Base-by-base conservation (phyloP, 1,140 invertebrate genomes). In the Tenebrio molitor region DNA sequence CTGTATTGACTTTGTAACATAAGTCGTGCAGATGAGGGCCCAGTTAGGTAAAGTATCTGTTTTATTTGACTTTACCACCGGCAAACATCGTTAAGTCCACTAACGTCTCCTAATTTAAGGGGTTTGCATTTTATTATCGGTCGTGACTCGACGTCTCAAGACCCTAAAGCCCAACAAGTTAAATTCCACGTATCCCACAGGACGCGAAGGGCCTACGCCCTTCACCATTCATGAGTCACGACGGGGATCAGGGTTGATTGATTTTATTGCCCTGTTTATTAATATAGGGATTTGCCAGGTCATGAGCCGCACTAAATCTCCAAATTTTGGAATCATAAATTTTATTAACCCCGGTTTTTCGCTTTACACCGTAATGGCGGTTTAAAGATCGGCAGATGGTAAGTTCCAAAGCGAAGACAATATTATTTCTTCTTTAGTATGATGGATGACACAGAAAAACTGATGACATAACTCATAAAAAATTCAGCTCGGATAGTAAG, bases 1-100 rank as follows among this genome's bases (percentile, higher is more conserved):
- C 69, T 74, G 42, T 74, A 74, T 74, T 74, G 73, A 74, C 73
- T 74, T 74, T 74, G 73, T 74, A 74, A 71, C 73, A 67, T 74
- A 74, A 74, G 67, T 70, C 72, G 72, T 53, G 33, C 34, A 65
- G 63, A 65, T 39, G 39, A 65, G 63, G 63, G 63, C 63, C 39
- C 39, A 65, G 63, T 65, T 65, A 65, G 63, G 63, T 65, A 65
- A 65, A 65, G 63, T 65, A 65, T 65, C 39, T 65, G 63, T 65
- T 65, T 65, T 65, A 65, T 65, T 65, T 65, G 63, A 65, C 33
- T 65, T 65, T 36, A 65, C 39, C 63, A 17, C 63, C 34, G 63
- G 21, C 29, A 19, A 65, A 65, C 63, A 65, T 41, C 63, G 63
- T 65, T 65, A 65, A 65, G 39, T 65, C 33, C 16, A 65, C 33